A percentile compares a stretch with the other conserved stretches of the same genome.
Evolutionary conservation across 2,113 vertebrate genomes (phyloP).

Genomic region (Lucifuga dentata): DNA sequence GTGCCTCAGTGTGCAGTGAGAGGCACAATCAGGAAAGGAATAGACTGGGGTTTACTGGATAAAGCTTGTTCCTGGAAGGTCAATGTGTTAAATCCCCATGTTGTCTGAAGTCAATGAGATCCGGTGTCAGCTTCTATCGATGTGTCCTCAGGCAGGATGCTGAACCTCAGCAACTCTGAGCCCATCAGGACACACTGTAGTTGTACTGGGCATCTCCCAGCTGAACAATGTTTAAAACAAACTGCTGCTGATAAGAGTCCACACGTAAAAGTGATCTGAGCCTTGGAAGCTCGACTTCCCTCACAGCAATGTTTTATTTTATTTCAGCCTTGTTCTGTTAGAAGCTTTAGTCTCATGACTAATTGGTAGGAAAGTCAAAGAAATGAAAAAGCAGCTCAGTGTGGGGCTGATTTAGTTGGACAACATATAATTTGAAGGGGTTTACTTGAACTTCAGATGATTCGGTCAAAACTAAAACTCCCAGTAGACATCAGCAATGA

Average conservation of each 20-base stretch:
- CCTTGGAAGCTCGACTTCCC: background rate
- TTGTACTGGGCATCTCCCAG: background rate
- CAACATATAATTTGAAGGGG: background rate
- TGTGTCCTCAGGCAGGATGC: background rate
- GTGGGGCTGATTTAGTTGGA: background rate
- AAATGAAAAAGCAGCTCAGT: background rate
- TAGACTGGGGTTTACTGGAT: background rate
- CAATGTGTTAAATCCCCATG: background rate
- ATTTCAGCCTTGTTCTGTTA: background rate
- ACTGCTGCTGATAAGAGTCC: background rate
- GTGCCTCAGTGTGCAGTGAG: too few species aligned
- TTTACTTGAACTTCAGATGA: conserved; percentile 16
- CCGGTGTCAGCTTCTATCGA: background rate
- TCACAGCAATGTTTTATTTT: background rate
- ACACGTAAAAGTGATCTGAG: background rate
- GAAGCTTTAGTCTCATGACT: background rate
- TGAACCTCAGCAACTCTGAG: background rate
- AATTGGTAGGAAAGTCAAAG: conserved; percentile 10
- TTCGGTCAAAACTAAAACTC: background rate
- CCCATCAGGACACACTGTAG: background rate
- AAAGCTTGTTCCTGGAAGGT: background rate
- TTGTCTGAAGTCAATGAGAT: background rate
- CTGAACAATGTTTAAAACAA: background rate
- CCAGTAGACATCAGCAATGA: background rate
- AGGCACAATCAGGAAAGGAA: too few species aligned